Percentiles rank a stretch among this genome's conserved stretches.
Conservation (phyloP, 1,140 invertebrate genomes). For the Rhynchophorus ferrugineus region DNA sequence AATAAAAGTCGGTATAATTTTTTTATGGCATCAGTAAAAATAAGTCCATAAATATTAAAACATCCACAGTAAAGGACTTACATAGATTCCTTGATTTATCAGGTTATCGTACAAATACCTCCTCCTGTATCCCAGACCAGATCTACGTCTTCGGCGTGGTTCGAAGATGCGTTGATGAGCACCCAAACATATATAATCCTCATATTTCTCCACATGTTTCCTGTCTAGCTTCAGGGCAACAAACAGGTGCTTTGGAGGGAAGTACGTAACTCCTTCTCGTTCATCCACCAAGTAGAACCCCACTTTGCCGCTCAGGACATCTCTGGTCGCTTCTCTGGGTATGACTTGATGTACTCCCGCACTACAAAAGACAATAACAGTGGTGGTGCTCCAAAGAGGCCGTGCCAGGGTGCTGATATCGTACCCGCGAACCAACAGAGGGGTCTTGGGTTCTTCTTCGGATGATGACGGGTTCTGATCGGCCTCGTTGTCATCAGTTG, state of each 20-base stretch:
- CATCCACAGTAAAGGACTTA: too few species aligned
- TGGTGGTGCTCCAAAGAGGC: not conserved
- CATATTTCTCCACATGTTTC: slow-evolving; percentile 50
- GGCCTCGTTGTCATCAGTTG: too few species aligned
- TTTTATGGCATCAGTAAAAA: too few species aligned
- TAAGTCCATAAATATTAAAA: too few species aligned
- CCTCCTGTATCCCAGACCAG: slow-evolving; percentile 27
- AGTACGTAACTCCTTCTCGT: slow-evolving; percentile 59
- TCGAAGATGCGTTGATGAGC: slow-evolving; percentile 30
- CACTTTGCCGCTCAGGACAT: slow-evolving; percentile 66
- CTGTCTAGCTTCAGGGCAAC: slow-evolving; percentile 58
- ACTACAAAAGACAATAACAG: slow-evolving; percentile 7
- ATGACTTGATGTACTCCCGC: slow-evolving; percentile 45
- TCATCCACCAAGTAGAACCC: slow-evolving; percentile 70
- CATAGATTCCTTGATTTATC: slow-evolving; percentile 31
- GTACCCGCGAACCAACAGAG: not conserved
- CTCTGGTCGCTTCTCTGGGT: slow-evolving; percentile 63
- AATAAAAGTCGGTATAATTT: too few species aligned
- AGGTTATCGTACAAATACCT: slow-evolving; percentile 29
- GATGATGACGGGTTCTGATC: slow-evolving; percentile 1
- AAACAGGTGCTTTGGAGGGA: slow-evolving; percentile 66
- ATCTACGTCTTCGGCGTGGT: slow-evolving; percentile 17
- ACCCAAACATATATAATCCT: slow-evolving; percentile 35
- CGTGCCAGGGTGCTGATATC: not conserved
- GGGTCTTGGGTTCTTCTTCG: not conserved